Evolutionary conservation across 2,113 vertebrate species (phyloP).

Genomic region (Choloepus hoffmanni): DNA sequence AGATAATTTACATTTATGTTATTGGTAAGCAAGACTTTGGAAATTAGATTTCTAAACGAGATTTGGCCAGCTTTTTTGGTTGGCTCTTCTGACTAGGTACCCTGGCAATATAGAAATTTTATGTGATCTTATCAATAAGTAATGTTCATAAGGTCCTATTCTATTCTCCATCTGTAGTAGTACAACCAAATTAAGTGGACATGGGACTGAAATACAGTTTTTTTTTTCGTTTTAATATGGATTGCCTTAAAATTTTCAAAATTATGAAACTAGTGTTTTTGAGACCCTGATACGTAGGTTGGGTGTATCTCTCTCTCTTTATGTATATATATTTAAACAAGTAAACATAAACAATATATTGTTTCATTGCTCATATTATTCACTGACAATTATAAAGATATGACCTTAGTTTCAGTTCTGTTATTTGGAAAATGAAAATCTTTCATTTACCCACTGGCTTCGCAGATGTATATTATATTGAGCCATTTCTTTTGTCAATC

Average conservation of each 20-base stretch:
- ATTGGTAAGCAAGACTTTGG: not conserved
- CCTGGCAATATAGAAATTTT: not conserved
- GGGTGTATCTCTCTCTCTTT: not conserved
- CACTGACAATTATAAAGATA: not conserved
- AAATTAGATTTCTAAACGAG: constrained; percentile 22
- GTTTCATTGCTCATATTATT: not conserved
- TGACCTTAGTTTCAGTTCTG: not conserved
- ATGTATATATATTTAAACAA: not conserved
- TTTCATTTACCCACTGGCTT: not conserved
- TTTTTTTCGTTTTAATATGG: constrained; percentile 21
- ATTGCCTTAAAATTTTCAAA: not conserved
- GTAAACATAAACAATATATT: not conserved
- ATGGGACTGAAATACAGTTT: not conserved
- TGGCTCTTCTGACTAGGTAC: not conserved
- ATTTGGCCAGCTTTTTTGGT: not conserved
- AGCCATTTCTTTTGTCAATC: not conserved
- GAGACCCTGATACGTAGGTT: not conserved
- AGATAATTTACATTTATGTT: constrained; percentile 28
- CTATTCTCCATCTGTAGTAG: not conserved
- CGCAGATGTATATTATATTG: not conserved
- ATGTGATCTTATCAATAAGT: not conserved
- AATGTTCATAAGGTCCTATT: not conserved
- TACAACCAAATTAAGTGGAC: not conserved
- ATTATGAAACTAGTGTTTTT: constrained; percentile 33
- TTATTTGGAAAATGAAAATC: constrained; percentile 22